Evolutionary conservation across 2,888 invertebrate genomes (phyloP), one percentile per base, ranked within the genome.

Genomic region (Cyclophora punctaria): DNA sequence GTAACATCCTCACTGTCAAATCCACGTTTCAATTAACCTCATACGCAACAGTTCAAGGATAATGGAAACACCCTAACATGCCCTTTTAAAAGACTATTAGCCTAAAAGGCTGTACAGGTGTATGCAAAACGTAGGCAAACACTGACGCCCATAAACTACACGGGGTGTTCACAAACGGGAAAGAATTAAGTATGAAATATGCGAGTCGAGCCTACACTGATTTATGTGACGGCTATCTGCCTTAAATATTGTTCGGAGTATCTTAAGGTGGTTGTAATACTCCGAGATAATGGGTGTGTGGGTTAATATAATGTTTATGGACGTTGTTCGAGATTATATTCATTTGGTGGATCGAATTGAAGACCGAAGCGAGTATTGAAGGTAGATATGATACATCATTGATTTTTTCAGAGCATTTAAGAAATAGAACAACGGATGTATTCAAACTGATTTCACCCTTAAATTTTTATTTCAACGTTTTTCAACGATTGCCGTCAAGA

Each of bases 141-240:
- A 76, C 73, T 76, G 81, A 76, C 75, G 69, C 71, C 74, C 78
- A 75, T 83, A 80, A 82, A 83, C 69, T 62, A 79, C 69, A 63
- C 60, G 68, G 65, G 68, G 61, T 71, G 69, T 71, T 69, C 63
- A 66, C 69, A 73, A 74, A 70, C 74, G 69, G 73, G 74, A 83
- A 87, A 88, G 86, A 88, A 87, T 87, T 89, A 87, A 89, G 78
- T 83, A 88, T 87, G 85, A 89, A 88, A 87, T 88, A 89, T 86
- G 82, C 80, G 78, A 74, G 75, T 73, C 70, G 69, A 80, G 82
- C 78, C 77, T 74, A 75, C 64, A 66, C 64, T 88, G 88, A 89
- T 89, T 89, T 89, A 89, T 82, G 78, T 64, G 73, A 63, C 77
- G 71, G 75, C 78, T 73, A 81, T 77, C 75, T 71, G 67, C 68